Evolutionary conservation across 2,797 vertebrate genomes (phyloP), one percentile per base, ranked within the genome.

Genomic region (Alfaro cultratus): DNA sequence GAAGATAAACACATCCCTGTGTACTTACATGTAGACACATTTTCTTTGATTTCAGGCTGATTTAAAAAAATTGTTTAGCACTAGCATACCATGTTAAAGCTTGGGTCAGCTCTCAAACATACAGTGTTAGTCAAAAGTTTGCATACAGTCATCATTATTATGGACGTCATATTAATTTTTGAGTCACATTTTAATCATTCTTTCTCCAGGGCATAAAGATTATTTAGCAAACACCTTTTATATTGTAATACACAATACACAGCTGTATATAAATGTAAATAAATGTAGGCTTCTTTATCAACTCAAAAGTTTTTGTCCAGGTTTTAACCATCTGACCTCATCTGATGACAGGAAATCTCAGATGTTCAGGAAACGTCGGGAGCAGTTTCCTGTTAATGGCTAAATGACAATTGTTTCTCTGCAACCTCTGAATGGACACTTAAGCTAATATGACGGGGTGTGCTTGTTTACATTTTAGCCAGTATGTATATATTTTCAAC

Each of bases 91-190:
- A 8, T 77, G 13, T 81, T 76, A 74, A 83, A 80, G 78, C 87
- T 62, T 75, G 36, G 39, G 77, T 62, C 2, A 34, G 78, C 46
- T 75, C 75, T 83, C 3, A 76, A 79, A 74, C 41, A 39, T 83
- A 73, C 47, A 80, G 41, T 71, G 41, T 29, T 71, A 23, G 5
- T 71, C 15, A 45, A 12, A 71, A 46, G 41, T 71, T 45, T 46
- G 29, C 68, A 71, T 29, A 71, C 68, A 45, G 34, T n/a, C 39
- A n/a, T 45, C 1, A 13, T 45, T 26, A 2, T 43, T 26, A 71
- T 71, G 26, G 7, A 71, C 2, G 2, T 71, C 12, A 71, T 71
- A 71, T 3, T 43, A 4, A 45, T 16, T 71, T 71, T n/a, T 13
- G 26, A 46, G n/a, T 46, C 1, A 4, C 4, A 45, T 29, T 29